Percentiles rank a stretch among this genome's conserved stretches.
Conservation (phyloP, 2,113 vertebrate species). For the Neogobius melanostomus region DNA sequence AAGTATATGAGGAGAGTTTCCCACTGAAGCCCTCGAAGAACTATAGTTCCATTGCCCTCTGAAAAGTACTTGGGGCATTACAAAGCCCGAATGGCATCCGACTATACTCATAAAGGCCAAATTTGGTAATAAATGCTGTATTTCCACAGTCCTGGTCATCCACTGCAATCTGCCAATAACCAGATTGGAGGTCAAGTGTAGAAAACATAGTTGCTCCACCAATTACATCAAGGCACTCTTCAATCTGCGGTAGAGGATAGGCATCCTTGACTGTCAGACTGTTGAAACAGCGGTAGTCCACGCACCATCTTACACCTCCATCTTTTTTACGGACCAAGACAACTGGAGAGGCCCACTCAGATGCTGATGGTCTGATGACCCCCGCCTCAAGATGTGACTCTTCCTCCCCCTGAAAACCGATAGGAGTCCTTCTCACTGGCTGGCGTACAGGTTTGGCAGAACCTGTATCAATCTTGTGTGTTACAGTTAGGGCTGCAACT, state of each 20-base stretch:
- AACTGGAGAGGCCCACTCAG: not conserved
- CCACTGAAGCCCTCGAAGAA: not conserved
- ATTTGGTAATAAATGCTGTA: not conserved
- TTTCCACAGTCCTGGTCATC: not conserved
- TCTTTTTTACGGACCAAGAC: not conserved
- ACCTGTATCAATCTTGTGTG: too few species aligned
- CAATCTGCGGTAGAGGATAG: not conserved
- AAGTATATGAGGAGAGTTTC: not conserved
- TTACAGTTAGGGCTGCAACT: too few species aligned
- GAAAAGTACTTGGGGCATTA: not conserved
- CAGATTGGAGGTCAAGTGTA: not conserved
- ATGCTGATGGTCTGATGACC: not conserved
- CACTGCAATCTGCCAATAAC: not conserved
- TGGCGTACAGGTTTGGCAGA: too few species aligned
- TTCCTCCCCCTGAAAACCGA: too few species aligned
- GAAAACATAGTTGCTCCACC: not conserved
- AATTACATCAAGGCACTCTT: not conserved
- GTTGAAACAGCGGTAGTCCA: not conserved
- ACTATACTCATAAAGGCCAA: not conserved
- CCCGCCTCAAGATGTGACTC: not conserved
- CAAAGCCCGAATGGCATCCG: slow-evolving; percentile 2
- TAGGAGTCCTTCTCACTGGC: too few species aligned
- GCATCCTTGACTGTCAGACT: not conserved
- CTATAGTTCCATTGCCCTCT: not conserved
- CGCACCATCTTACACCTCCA: not conserved